Conservation (phyloP, 2,888 invertebrate genomes). For the Apodemia hepburni region DNA sequence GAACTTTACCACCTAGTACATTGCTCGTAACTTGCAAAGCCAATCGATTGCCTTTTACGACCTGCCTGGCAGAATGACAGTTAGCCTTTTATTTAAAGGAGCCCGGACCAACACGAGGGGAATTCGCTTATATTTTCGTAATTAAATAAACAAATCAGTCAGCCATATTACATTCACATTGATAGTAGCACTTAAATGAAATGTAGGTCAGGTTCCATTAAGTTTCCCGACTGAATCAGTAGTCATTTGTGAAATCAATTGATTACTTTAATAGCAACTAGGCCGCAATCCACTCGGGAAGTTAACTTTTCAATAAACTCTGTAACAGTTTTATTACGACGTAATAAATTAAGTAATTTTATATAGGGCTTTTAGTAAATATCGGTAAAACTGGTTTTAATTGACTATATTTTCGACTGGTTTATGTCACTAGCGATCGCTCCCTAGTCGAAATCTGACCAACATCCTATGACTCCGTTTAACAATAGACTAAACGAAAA, state of each 20-base stretch:
- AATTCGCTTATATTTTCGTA: not conserved
- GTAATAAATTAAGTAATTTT: not conserved
- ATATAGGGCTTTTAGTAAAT: not conserved
- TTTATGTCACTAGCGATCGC: too few relatives aligned
- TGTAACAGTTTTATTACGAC: not conserved
- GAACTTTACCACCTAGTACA: too few relatives aligned
- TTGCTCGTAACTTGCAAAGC: too few relatives aligned
- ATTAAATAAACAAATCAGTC: not conserved
- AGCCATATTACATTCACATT: not conserved
- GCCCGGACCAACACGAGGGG: too few relatives aligned
- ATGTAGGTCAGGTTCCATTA: slow-evolving; percentile 12
- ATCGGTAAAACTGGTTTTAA: not conserved
- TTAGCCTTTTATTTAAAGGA: too few relatives aligned
- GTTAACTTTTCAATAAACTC: not conserved
- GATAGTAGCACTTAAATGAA: not conserved
- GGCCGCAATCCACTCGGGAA: not conserved
- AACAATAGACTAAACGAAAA: too few relatives aligned
- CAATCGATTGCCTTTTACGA: too few relatives aligned
- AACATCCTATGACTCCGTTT: too few relatives aligned
- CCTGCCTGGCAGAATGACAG: too few relatives aligned
- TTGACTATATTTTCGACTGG: too few relatives aligned
- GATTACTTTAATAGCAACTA: slow-evolving; percentile 8
- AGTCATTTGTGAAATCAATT: slow-evolving; percentile 13
- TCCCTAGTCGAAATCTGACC: too few relatives aligned
- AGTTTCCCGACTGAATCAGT: slow-evolving; percentile 13